Evolutionary conservation across 2,797 vertebrate species (phyloP), one percentile per base, ranked within the genome.

Genomic region (Tapirus indicus): DNA sequence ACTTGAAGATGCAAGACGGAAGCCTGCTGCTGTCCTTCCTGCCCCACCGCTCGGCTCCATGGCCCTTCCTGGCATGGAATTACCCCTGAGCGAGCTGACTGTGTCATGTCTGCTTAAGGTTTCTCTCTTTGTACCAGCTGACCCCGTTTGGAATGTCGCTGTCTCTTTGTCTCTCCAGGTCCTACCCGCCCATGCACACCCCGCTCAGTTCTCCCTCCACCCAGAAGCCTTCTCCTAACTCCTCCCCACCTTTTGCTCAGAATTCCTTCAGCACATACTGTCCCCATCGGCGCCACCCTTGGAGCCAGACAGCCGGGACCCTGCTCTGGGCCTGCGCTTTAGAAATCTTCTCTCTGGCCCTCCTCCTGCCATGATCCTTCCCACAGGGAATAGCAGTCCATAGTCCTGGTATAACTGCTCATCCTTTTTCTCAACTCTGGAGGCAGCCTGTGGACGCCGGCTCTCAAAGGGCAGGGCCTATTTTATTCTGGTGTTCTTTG

Each of bases 41-140:
- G 20, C 7, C 25, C 54, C 0, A 3, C 35, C 0, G 0, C 54
- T 35, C 0, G 17, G 64, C 20, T n/a, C 64, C 17, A 0, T 5
- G 6, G 27, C 0, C 0, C 41, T 13, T 78, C 21, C 79, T 41
- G 3, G 38, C 13, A 0, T 13, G 60, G 58, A 10, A 35, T 1
- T 6, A 4, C 20, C 16, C 27, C 0, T 1, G 4, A n/a, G 68
- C 4, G 49, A 64, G 18, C n/a, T 11, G n/a, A 3, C 3, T 23
- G 32, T 11, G 18, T 58, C 17, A 1, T 25, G 27, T 27, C 18
- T 41, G 25, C 3, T 72, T 32, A 11, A 4, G 21, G 2, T 21
- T 18, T 77, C 29, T 56, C 38, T 13, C 27, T 11, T 29, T 32
- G 49, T 20, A 20, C 27, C 2, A 20, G 71, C n/a, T 71, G 71